Evolutionary conservation across 2,113 vertebrate species (phyloP).

Genomic region (Haemorhous mexicanus): DNA sequence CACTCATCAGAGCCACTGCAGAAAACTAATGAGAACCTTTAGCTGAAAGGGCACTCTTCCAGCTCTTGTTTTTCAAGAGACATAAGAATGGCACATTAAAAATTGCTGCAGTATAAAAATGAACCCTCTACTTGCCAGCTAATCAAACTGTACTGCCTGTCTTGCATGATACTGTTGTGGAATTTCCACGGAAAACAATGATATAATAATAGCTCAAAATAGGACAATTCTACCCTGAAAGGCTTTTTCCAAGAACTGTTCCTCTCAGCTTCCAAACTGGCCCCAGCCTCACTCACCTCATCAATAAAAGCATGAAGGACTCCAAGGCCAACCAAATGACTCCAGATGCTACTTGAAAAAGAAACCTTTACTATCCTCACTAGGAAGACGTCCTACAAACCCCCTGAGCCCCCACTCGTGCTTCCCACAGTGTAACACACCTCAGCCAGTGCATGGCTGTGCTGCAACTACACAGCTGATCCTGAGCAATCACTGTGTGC

Average conservation of each 20-base stretch:
- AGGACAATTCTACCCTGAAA: background rate
- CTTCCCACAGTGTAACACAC: background rate
- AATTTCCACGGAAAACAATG: background rate
- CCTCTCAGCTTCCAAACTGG: background rate
- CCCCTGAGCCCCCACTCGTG: rapidly evolving
- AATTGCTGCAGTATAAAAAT: background rate
- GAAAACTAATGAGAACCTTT: background rate
- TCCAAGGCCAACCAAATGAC: background rate
- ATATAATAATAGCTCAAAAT: background rate
- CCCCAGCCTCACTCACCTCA: background rate
- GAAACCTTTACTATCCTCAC: background rate
- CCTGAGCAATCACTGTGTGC: background rate
- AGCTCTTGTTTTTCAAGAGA: background rate
- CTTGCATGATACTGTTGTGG: background rate
- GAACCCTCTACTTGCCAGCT: background rate
- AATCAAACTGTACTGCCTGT: background rate
- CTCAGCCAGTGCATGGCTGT: background rate
- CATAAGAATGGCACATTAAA: background rate
- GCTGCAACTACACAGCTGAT: background rate
- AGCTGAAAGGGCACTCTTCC: background rate
- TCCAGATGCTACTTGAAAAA: background rate
- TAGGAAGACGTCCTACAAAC: background rate
- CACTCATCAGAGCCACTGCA: background rate
- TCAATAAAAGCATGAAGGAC: background rate
- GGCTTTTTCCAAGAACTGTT: background rate